Percentiles rank a stretch among this genome's conserved stretches.
These are phyloP conservation scores for Crossaster papposus DNA, from an alignment of 53 echinoderm and acorn worm genomes.

Conservation along the genomic window DNA sequence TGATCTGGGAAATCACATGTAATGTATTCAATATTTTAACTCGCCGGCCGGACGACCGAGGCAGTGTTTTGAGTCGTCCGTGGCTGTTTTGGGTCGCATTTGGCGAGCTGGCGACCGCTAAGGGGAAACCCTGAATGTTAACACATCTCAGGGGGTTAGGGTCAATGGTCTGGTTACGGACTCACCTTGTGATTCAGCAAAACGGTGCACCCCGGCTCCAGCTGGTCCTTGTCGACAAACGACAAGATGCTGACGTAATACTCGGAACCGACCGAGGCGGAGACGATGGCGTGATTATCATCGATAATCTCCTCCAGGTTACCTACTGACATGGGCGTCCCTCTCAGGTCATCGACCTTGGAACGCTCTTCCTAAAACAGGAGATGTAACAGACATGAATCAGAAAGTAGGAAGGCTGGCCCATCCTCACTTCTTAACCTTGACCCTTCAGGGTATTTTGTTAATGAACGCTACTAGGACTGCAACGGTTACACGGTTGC, in stretches of 20 bases:
- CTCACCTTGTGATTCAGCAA: slow-evolving; percentile 93
- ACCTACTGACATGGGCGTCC: slow-evolving; percentile 98
- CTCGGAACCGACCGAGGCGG: slow-evolving; percentile 95
- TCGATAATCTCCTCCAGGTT: slow-evolving; percentile 97
- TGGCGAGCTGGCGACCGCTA: too few relatives aligned
- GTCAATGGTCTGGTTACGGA: not conserved
- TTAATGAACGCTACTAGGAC: too few relatives aligned
- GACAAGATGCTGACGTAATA: slow-evolving; percentile 98
- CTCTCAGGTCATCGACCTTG: slow-evolving; percentile 97
- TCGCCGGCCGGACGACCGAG: too few relatives aligned
- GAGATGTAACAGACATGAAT: too few relatives aligned
- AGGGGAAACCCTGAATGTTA: too few relatives aligned
- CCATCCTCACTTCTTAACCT: not conserved
- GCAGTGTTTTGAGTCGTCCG: too few relatives aligned
- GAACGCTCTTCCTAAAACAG: slow-evolving; percentile 89
- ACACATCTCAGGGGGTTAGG: too few relatives aligned
- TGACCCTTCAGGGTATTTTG: too few relatives aligned
- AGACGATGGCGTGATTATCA: slow-evolving; percentile 98
- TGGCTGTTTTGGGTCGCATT: too few relatives aligned
- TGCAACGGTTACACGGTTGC: too few relatives aligned
- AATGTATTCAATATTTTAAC: too few relatives aligned
- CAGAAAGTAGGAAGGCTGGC: not conserved
- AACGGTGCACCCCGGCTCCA: slow-evolving; percentile 97
- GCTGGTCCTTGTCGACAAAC: slow-evolving; percentile 97
- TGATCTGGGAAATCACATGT: too few relatives aligned